These are phyloP conservation scores for Catostomus latipinnis DNA, from an alignment of 2,797 vertebrate species.

Conservation along the genomic window DNA sequence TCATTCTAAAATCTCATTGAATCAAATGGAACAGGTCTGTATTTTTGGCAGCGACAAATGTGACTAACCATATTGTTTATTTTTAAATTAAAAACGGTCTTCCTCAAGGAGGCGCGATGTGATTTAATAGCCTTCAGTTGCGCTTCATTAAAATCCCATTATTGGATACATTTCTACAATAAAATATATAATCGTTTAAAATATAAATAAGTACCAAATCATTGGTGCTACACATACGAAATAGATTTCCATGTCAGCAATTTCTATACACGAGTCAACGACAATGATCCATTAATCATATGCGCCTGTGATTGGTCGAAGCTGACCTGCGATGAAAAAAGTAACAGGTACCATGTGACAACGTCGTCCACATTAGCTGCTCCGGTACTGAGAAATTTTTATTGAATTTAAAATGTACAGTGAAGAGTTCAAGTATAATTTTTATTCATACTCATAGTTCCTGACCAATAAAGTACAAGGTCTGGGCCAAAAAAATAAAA, in stretches of 20 bases:
- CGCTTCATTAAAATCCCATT: background rate
- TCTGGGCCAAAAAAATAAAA: too few relatives aligned
- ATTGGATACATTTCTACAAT: background rate
- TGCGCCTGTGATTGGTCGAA: background rate
- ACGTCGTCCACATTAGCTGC: too few relatives aligned
- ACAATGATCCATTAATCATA: background rate
- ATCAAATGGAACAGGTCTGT: too few relatives aligned
- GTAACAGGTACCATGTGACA: background rate
- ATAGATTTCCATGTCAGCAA: background rate
- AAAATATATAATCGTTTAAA: background rate
- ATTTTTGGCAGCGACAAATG: too few relatives aligned
- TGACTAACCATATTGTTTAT: too few relatives aligned
- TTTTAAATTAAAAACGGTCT: background rate
- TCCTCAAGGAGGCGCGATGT: background rate
- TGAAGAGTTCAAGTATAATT: too few relatives aligned
- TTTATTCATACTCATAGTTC: too few relatives aligned
- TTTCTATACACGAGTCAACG: background rate
- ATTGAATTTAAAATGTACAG: too few relatives aligned
- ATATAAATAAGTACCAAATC: background rate
- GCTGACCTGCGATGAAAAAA: background rate
- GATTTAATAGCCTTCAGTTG: background rate
- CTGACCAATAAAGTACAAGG: too few relatives aligned
- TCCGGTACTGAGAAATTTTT: too few relatives aligned
- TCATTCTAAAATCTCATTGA: too few relatives aligned
- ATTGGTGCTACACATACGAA: background rate